Evolutionary conservation across 2,888 invertebrate genomes (phyloP), one percentile per base, ranked within the genome.

Genomic region (Coleophora flavipennella): DNA sequence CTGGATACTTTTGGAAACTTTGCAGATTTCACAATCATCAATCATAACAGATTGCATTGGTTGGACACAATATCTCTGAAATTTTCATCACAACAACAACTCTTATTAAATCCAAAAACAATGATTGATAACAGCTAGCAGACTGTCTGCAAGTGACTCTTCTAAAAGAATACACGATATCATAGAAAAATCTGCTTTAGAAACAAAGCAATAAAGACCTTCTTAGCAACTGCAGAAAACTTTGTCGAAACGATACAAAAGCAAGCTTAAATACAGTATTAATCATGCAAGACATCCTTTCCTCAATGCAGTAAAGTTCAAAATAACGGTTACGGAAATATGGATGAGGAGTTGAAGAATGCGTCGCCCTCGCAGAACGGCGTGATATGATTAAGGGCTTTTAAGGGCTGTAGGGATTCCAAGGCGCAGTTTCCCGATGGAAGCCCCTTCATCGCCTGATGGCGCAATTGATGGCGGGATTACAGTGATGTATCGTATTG

Each of bases 101-200:
- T 65, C 62, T 72, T 73, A 76, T 75, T 78, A 75, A 65, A 77
- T 64, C 62, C 60, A 51, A 48, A 58, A 69, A 67, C 65, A 59
- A 72, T 73, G 72, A 79, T 76, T 68, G 67, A 75, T 74, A 59
- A 66, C 56, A 45, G 53, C 51, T 52, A 49, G 51, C 48, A 53
- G 56, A 54, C 57, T 48, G 45, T 43, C 50, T 44, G 42, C 51
- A 53, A 46, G 46, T 51, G 48, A 46, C 51, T 43, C 34, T 13
- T 29, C 38, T 6, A 20, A 39, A 43, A 31, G 35, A 40, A 14
- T 25, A n/a, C 3, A 37, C 1, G 1, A 13, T 3, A n/a, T n/a
- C 27, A 41, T 37, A 11, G 34, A n/a, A 46, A 51, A 52, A 32
- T 14, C 13, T 32, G 37, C 45, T 38, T 40, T 51, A 43, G 8